Conservation (phyloP, 2,797 vertebrate species). For the Platalea minor region DNA sequence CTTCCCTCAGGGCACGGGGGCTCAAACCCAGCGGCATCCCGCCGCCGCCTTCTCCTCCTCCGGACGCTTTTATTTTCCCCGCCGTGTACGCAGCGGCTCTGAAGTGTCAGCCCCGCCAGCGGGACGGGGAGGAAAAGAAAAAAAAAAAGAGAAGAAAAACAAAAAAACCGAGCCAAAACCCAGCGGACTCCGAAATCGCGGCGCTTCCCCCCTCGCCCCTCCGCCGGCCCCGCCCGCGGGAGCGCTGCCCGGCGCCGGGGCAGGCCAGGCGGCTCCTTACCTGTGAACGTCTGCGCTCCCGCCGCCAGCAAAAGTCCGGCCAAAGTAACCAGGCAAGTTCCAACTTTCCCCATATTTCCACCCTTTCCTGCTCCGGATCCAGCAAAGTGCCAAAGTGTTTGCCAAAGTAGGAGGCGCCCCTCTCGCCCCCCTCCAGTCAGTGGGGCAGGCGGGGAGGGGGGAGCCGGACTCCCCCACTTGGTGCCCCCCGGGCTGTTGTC, state of each 20-base stretch:
- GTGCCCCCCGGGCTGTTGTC: background rate
- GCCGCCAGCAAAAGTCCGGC: constrained; percentile 77
- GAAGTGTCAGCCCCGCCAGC: background rate
- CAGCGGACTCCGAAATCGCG: background rate
- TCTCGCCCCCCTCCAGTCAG: background rate
- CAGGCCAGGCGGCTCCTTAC: constrained; percentile 46
- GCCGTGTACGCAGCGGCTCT: background rate
- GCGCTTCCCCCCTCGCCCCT: background rate
- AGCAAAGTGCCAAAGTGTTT: constrained; percentile 33
- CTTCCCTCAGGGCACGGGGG: background rate
- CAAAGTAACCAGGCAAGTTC: constrained; percentile 79
- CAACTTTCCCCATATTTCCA: constrained; percentile 74
- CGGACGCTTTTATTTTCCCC: background rate
- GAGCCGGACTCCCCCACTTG: background rate
- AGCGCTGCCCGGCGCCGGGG: background rate
- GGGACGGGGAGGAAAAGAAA: no score
- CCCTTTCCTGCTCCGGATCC: constrained; percentile 28
- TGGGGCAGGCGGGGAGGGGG: background rate
- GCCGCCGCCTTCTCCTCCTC: background rate
- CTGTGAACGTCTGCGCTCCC: constrained; percentile 73
- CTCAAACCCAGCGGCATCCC: background rate
- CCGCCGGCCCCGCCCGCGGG: background rate
- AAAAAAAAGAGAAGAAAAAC: no score
- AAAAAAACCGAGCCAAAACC: background rate
- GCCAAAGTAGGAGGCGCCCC: constrained; percentile 52